Conservation (phyloP, 2,888 invertebrate genomes). For the Acanthoscelides obtectus region DNA sequence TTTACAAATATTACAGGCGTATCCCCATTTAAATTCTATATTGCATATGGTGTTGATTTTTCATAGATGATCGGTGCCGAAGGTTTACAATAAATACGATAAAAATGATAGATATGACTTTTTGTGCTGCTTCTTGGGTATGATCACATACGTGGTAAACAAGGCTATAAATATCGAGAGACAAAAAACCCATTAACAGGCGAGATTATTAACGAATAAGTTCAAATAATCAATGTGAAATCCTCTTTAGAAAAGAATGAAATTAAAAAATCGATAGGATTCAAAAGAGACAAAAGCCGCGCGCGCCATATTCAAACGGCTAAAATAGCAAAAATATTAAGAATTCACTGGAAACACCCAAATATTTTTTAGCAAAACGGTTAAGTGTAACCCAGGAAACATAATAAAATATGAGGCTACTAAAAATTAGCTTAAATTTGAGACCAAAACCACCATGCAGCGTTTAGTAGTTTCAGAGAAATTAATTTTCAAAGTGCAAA, state of each 20-base stretch:
- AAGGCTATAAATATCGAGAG: neutral
- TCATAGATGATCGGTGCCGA: too few relatives aligned
- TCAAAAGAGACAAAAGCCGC: slow-evolving; percentile 35
- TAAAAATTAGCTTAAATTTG: slow-evolving; percentile 39
- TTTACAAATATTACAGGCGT: too few relatives aligned
- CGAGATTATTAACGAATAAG: neutral
- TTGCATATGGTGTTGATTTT: too few relatives aligned
- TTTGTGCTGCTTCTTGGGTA: neutral
- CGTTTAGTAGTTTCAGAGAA: slow-evolving; percentile 25
- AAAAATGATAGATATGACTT: neutral
- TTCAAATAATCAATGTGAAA: neutral
- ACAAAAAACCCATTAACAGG: neutral
- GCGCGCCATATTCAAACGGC: slow-evolving; percentile 44
- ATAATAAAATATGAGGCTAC: slow-evolving; percentile 15
- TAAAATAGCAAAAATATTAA: slow-evolving; percentile 46
- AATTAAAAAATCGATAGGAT: slow-evolving; percentile 9
- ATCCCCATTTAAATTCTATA: too few relatives aligned
- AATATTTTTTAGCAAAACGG: slow-evolving; percentile 39
- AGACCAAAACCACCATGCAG: slow-evolving; percentile 17
- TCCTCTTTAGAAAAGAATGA: neutral
- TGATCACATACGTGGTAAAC: neutral
- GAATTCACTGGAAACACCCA: slow-evolving; percentile 43
- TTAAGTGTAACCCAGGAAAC: slow-evolving; percentile 20
- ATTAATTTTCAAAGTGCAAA: slow-evolving; percentile 41
- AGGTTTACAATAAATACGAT: too few relatives aligned